Percentiles rank a stretch among this genome's conserved stretches.
Conservation (phyloP, 2,888 invertebrate species). For the Hypselothyrea guttata region DNA sequence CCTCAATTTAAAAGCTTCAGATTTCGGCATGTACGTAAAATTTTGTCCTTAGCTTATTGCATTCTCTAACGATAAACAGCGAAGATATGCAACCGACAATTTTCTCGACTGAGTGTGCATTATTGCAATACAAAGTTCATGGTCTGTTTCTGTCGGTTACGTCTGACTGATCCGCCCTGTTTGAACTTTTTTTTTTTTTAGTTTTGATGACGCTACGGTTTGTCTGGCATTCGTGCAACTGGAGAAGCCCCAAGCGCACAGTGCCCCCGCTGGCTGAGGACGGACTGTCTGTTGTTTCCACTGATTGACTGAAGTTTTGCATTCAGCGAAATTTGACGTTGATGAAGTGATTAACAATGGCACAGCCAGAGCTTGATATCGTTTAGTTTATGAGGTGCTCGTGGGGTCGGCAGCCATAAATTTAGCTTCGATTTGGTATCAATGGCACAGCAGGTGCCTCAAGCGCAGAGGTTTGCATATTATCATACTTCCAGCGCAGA, state of each 20-base stretch:
- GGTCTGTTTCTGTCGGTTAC: too few relatives aligned
- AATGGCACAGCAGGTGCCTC: slow-evolving; percentile 52
- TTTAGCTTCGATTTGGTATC: slow-evolving; percentile 5
- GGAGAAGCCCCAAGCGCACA: slow-evolving; percentile 3
- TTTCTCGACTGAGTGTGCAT: too few relatives aligned
- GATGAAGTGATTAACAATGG: slow-evolving; percentile 69
- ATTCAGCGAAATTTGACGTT: slow-evolving; percentile 52
- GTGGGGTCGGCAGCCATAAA: slow-evolving; percentile 18
- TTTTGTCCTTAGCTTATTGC: too few relatives aligned
- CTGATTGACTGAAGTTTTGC: slow-evolving; percentile 37
- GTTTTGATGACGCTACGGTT: slow-evolving; percentile 45
- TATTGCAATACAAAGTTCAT: too few relatives aligned
- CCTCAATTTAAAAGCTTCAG: too few relatives aligned
- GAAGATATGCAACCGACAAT: too few relatives aligned
- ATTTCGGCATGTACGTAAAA: too few relatives aligned
- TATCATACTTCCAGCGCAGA: too few relatives aligned
- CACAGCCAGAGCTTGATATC: slow-evolving; percentile 39
- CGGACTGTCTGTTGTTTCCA: slow-evolving; percentile 6
- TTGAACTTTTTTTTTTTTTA: too few relatives aligned
- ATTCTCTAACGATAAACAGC: too few relatives aligned
- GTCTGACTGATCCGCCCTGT: too few relatives aligned
- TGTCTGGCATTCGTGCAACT: slow-evolving; percentile 34
- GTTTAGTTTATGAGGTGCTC: slow-evolving; percentile 61
- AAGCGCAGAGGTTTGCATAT: background rate
- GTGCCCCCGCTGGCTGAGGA: slow-evolving; percentile 16